Conservation (phyloP, 2,113 vertebrate species). For the Gambusia holbrooki region DNA sequence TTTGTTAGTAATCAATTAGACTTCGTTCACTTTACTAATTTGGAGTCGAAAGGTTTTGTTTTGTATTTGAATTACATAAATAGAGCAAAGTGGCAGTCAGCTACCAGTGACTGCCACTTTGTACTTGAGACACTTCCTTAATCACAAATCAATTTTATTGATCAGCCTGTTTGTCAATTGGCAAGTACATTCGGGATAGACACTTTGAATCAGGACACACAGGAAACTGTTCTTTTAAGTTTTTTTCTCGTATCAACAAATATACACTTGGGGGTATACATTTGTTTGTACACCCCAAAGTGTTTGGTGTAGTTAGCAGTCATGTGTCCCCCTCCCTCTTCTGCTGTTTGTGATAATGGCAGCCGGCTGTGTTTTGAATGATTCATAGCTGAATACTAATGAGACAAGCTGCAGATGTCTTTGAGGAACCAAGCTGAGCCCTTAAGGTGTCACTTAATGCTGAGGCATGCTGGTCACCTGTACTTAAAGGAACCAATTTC, state of each 20-base stretch:
- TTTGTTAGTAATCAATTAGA: not conserved
- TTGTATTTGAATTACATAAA: slow-evolving; percentile 2
- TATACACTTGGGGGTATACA: not conserved
- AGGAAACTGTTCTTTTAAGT: not conserved
- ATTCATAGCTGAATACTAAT: slow-evolving; percentile 73
- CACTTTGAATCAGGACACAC: not conserved
- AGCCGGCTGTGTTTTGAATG: slow-evolving; percentile 66
- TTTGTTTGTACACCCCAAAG: slow-evolving; percentile 21
- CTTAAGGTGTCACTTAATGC: slow-evolving; percentile 63
- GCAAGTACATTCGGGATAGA: not conserved
- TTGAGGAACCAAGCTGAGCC: slow-evolving; percentile 52
- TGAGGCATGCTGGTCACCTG: slow-evolving; percentile 60
- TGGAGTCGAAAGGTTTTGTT: not conserved
- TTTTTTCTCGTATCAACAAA: not conserved
- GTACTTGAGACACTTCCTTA: not conserved
- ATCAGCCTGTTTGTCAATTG: not conserved
- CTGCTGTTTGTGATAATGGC: slow-evolving; percentile 64
- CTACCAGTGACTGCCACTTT: not conserved
- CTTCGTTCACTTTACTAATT: not conserved
- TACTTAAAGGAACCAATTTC: not conserved
- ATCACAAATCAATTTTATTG: slow-evolving; percentile 1
- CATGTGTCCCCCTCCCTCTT: slow-evolving; percentile 23
- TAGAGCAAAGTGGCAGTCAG: not conserved
- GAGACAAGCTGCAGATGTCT: slow-evolving; percentile 70
- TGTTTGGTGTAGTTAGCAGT: not conserved